Conservation (phyloP, 2,888 invertebrate genomes). For the Zygogramma bicolorata region DNA sequence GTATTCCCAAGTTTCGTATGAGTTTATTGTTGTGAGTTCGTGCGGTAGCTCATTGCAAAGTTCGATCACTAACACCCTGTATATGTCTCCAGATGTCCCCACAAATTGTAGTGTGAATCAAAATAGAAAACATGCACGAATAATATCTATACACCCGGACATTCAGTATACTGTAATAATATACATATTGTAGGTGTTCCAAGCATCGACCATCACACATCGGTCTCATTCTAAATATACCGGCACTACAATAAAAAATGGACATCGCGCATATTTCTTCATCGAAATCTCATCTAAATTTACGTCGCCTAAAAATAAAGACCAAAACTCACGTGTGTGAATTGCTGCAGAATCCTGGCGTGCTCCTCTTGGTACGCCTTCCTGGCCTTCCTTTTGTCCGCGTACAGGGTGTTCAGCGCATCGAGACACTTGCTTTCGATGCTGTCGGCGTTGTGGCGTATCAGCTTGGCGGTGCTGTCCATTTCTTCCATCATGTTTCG, state of each 20-base stretch:
- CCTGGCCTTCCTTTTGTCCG: conserved; percentile 88
- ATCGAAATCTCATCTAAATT: conserved; percentile 30
- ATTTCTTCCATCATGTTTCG: conserved; percentile 89
- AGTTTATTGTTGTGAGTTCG: too few species aligned
- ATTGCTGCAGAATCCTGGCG: conserved; percentile 83
- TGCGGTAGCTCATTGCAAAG: too few species aligned
- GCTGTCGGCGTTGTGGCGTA: conserved; percentile 87
- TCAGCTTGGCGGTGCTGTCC: conserved; percentile 85
- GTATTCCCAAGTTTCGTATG: too few species aligned
- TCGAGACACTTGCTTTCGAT: conserved; percentile 87
- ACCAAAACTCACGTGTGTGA: conserved; percentile 78
- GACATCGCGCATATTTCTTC: conserved; percentile 20
- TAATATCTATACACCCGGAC: neutral
- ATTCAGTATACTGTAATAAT: too few species aligned
- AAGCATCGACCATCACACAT: neutral
- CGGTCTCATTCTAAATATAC: conserved; percentile 3
- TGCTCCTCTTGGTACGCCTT: conserved; percentile 93
- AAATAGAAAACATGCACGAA: neutral
- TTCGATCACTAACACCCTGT: too few species aligned
- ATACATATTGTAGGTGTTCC: neutral
- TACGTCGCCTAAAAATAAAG: conserved; percentile 29
- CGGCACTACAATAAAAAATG: conserved; percentile 16
- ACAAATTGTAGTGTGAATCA: too few species aligned
- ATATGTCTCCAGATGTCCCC: too few species aligned
- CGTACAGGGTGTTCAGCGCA: conserved; percentile 82